These are phyloP conservation scores for Neuroterus valhalla DNA, from an alignment of 1,140 invertebrate genomes.

Conservation along the genomic window DNA sequence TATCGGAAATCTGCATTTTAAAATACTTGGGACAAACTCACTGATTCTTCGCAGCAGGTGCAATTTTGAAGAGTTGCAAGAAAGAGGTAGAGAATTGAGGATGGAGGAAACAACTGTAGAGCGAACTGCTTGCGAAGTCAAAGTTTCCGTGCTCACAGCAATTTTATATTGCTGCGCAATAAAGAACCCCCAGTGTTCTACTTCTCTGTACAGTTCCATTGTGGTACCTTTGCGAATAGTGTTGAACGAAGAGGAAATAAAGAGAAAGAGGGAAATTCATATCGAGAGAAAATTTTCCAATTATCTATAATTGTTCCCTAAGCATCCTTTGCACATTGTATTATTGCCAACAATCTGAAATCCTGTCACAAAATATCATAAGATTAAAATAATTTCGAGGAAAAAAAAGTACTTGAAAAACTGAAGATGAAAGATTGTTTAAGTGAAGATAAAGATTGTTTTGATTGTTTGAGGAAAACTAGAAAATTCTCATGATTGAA, in stretches of 20 bases:
- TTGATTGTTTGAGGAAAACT: too few relatives aligned
- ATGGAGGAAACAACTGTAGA: conserved; percentile 45
- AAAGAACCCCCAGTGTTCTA: conserved; percentile 58
- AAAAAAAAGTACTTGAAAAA: too few relatives aligned
- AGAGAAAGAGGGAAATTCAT: conserved; percentile 37
- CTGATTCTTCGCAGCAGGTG: conserved; percentile 10
- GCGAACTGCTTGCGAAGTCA: conserved; percentile 52
- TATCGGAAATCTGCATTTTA: conserved; percentile 2
- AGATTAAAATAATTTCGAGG: too few relatives aligned
- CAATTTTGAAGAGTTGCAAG: conserved; percentile 7
- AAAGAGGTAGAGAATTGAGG: not conserved
- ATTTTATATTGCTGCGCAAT: conserved; percentile 63
- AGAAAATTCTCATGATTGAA: too few relatives aligned
- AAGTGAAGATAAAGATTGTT: too few relatives aligned
- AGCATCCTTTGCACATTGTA: conserved; percentile 2
- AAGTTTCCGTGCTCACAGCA: conserved; percentile 53
- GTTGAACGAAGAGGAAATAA: conserved; percentile 38
- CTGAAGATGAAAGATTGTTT: too few relatives aligned
- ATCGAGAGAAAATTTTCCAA: conserved; percentile 50
- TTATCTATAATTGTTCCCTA: conserved; percentile 44
- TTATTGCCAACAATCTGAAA: too few relatives aligned
- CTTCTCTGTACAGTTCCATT: conserved; percentile 56
- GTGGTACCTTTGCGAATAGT: conserved; percentile 50
- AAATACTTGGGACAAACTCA: not conserved
- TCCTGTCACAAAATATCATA: too few relatives aligned